Percentiles rank a stretch among this genome's conserved stretches.
Evolutionary conservation across 2,113 vertebrate species (phyloP).

Genomic region (Chionodraco myersi): DNA sequence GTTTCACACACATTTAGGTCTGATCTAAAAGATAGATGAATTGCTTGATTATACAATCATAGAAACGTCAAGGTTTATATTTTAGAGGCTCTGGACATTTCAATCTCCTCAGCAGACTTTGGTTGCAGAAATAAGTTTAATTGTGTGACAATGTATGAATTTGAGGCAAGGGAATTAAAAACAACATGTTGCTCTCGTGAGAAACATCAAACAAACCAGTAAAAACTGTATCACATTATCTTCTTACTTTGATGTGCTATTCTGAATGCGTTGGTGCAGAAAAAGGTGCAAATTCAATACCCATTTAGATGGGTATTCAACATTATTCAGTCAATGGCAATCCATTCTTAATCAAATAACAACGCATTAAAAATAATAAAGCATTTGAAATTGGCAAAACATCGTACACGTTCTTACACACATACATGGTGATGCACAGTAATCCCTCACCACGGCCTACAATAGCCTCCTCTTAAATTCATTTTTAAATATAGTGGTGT

Average conservation of each 20-base stretch:
- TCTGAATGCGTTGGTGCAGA: not conserved
- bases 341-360: not conserved
- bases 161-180: not conserved
- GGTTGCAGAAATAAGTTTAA: not conserved
- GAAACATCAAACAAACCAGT: not conserved
- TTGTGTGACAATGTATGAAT: not conserved
- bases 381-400: no score
- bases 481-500: not conserved
- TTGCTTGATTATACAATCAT: not conserved
- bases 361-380: not conserved
- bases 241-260: not conserved
- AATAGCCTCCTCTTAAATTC: not conserved
- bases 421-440: not conserved
- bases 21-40: not conserved
- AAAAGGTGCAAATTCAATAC: not conserved
- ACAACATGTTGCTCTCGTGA: not conserved
- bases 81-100: conserved; percentile 7
- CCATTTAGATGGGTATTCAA: not conserved
- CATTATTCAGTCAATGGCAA: not conserved
- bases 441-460: not conserved
- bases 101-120: conserved; percentile 1
- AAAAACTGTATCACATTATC: not conserved
- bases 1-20: not conserved
- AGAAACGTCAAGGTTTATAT: conserved; percentile 19
- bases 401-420: no score